Percentiles rank a stretch among this genome's conserved stretches.
Conservation (phyloP, 2,113 vertebrate genomes). For the Gymnarchus niloticus region DNA sequence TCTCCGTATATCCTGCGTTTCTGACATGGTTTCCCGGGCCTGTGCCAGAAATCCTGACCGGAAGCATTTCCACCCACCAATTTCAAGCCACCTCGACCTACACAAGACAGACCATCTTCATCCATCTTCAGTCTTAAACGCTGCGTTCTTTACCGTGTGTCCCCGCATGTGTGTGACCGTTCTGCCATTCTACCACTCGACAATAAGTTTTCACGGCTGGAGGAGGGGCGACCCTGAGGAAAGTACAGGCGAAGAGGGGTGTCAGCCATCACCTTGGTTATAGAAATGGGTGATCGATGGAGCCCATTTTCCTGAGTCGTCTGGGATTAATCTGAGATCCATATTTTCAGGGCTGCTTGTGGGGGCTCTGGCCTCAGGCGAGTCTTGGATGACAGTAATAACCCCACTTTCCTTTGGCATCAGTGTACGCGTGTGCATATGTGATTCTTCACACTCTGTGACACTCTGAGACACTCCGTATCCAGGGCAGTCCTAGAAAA, state of each 20-base stretch:
- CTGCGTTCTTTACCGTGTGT: too few species aligned
- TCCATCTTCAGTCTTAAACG: too few species aligned
- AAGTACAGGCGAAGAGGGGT: not conserved
- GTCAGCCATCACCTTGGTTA: not conserved
- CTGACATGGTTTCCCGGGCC: not conserved
- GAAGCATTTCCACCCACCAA: not conserved
- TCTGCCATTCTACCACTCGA: too few species aligned
- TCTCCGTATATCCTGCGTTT: not conserved
- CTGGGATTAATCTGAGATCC: not conserved
- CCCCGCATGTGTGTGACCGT: too few species aligned
- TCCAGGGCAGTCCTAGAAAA: not conserved
- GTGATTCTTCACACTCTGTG: not conserved
- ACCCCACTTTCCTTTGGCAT: not conserved
- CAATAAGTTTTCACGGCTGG: too few species aligned
- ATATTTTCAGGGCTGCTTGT: not conserved
- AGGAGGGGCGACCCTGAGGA: too few species aligned
- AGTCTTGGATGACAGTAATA: not conserved
- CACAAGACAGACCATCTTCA: too few species aligned
- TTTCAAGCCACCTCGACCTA: too few species aligned
- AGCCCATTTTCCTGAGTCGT: not conserved
- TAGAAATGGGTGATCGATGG: not conserved
- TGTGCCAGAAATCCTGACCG: too few species aligned
- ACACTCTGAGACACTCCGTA: too few species aligned
- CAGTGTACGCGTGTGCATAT: not conserved
- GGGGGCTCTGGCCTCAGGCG: not conserved